Conservation (phyloP, 2,797 vertebrate species). For the Chloroceryle amazona region DNA sequence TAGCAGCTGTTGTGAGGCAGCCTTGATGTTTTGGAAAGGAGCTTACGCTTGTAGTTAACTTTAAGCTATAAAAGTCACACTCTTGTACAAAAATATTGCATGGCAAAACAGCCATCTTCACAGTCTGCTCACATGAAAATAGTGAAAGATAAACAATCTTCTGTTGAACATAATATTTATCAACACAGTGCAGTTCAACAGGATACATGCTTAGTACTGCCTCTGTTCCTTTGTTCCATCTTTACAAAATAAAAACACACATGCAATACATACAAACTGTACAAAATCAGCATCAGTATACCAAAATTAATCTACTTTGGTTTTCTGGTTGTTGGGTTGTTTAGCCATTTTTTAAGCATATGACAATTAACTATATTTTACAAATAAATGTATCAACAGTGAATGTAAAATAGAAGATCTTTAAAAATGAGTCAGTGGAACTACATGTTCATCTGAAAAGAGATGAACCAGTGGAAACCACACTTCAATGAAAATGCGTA, state of each 20-base stretch:
- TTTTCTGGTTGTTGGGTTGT: constrained; percentile 50
- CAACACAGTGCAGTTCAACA: constrained; percentile 70
- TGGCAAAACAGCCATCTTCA: constrained; percentile 71
- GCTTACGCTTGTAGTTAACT: neutral
- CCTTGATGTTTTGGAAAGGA: constrained; percentile 27
- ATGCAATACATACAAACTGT: constrained; percentile 69
- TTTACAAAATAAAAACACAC: constrained; percentile 72
- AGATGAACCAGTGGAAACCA: constrained; percentile 63
- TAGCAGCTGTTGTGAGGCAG: constrained; percentile 62
- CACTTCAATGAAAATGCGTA: neutral
- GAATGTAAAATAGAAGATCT: constrained; percentile 68
- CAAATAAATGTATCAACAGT: constrained; percentile 70
- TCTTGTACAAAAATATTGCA: constrained; percentile 56
- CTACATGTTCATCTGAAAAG: constrained; percentile 71
- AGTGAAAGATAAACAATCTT: constrained; percentile 57
- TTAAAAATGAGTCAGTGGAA: constrained; percentile 66
- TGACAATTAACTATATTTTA: constrained; percentile 75
- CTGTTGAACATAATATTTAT: constrained; percentile 58
- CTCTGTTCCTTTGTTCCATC: constrained; percentile 46
- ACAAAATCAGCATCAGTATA: constrained; percentile 76
- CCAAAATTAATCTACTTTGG: constrained; percentile 78
- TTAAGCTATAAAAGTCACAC: constrained; percentile 31
- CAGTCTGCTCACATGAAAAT: constrained; percentile 68
- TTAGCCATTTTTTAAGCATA: constrained; percentile 44
- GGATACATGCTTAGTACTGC: constrained; percentile 23